Evolutionary conservation across 1,140 invertebrate species (phyloP), one percentile per base, ranked within the genome.

Genomic region (Papilio xuthus): DNA sequence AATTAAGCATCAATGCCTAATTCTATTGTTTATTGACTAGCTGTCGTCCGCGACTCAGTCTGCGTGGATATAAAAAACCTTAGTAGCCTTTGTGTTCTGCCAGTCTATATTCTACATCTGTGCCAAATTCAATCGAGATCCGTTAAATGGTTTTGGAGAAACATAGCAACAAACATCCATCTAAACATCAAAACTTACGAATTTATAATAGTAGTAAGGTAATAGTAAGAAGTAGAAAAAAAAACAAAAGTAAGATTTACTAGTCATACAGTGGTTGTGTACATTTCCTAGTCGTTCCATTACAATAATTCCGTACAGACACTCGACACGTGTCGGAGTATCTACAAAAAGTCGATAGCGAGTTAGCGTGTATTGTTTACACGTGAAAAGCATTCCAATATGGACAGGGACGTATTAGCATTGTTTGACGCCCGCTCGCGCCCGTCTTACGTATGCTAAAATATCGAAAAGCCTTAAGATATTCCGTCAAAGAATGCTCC

Each of bases 401-500:
- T 26, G 26, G 60, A 26, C 13, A 67, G 26, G 60, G 60, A 75
- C 13, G 47, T 75, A 75, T 75, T 41, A 75, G 41, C 41, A 73
- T 47, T 44, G 41, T 53, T 8, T 15, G 41, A 47, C 44, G 42
- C 42, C 44, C 23, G 41, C 13, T 73, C 70, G 70, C 20, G 56
- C 10, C 53, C 53, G 20, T 20, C 56, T 60, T 37, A 56, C 42
- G 47, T 53, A 75, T 75, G 44, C 72, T 32, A 75, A 75, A 75
- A 56, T 75, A 75, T 53, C 44, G 60, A 73, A 73, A 70, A 28
- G 56, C 73, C 44, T 53, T 70, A 70, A 72, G 28, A 71, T 81
- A 79, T 77, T 71, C 72, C 60, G 74, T 82, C 76, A 78, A 81
- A 74, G 41, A 73, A 74, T 75, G 53, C 32, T n/a, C 26, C 50